phyloP scores from a whole-genome alignment of 2,797 vertebrate genomes.

The Onychomys torridus region DNA sequence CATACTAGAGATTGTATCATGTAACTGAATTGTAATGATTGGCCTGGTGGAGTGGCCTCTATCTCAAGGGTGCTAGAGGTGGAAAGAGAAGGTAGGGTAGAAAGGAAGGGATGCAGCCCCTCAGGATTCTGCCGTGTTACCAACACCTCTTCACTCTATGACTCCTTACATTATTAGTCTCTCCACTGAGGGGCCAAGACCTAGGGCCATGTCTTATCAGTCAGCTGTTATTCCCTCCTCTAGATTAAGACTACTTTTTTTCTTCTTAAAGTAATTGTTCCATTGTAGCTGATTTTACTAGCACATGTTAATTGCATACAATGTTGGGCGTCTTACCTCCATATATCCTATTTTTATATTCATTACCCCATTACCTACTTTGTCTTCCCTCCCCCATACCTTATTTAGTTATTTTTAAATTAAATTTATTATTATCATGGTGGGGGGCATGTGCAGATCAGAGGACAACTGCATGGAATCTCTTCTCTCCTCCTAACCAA shows the following conservation, averaged over 20 bases:
- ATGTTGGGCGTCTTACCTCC: not conserved
- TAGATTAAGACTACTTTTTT: not conserved
- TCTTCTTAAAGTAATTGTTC: slow-evolving; percentile 35
- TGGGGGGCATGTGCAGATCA: not conserved
- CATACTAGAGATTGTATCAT: not conserved
- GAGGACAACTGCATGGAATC: not conserved
- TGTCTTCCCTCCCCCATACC: not conserved
- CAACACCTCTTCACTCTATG: not conserved
- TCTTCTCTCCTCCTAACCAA: not conserved
- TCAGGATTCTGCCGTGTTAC: not conserved
- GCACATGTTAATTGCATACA: not conserved
- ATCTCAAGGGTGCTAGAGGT: not conserved
- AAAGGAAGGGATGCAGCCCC: not conserved
- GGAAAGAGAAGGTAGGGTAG: not conserved
- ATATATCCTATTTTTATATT: not conserved
- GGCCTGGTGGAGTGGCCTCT: not conserved
- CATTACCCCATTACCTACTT: not conserved
- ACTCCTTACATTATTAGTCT: not conserved
- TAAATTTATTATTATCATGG: not conserved
- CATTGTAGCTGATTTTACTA: slow-evolving; percentile 29
- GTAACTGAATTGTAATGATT: not conserved
- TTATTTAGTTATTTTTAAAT: not conserved
- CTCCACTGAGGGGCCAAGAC: not conserved
- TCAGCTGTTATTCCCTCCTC: not conserved
- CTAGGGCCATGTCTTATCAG: not conserved